Conservation (phyloP, 2,797 vertebrate species). For the Coluber constrictor region DNA sequence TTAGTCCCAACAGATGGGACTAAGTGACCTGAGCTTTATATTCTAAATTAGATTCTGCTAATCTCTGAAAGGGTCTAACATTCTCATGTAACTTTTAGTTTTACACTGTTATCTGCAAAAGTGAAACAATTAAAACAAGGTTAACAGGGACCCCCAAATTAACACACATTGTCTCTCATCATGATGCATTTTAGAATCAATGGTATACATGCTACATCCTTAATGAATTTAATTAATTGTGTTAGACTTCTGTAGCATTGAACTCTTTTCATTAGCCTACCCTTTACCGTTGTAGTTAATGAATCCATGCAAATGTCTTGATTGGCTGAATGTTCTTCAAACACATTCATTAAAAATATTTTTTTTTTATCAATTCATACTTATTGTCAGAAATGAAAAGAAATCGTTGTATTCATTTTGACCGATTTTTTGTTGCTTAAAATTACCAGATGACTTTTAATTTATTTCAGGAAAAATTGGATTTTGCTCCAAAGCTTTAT, state of each 20-base stretch:
- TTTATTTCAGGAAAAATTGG: neutral
- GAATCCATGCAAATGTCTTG: slow-evolving; percentile 8
- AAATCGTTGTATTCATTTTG: neutral
- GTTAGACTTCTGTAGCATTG: slow-evolving; percentile 2
- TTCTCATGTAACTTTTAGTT: slow-evolving; percentile 77
- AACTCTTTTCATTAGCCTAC: slow-evolving; percentile 16
- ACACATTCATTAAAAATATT: slow-evolving; percentile 2
- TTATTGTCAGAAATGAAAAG: slow-evolving; percentile 8
- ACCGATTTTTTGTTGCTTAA: neutral
- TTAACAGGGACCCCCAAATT: neutral
- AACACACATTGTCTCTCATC: neutral
- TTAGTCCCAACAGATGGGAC: neutral
- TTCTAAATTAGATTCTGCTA: slow-evolving; percentile 51
- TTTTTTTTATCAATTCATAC: slow-evolving; percentile 20
- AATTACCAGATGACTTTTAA: neutral
- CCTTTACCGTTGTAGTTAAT: slow-evolving; percentile 11
- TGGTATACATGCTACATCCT: slow-evolving; percentile 7
- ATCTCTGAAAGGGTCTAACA: slow-evolving; percentile 59
- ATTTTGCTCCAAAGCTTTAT: neutral
- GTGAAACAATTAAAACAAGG: slow-evolving; percentile 5
- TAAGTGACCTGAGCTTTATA: slow-evolving; percentile 67
- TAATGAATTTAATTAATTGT: slow-evolving; percentile 34
- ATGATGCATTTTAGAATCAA: accelerated
- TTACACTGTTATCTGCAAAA: slow-evolving; percentile 74
- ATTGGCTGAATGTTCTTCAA: slow-evolving; percentile 3